Evolutionary conservation across 2,113 vertebrate genomes (phyloP).

Genomic region (Amblyopsis rosae): DNA sequence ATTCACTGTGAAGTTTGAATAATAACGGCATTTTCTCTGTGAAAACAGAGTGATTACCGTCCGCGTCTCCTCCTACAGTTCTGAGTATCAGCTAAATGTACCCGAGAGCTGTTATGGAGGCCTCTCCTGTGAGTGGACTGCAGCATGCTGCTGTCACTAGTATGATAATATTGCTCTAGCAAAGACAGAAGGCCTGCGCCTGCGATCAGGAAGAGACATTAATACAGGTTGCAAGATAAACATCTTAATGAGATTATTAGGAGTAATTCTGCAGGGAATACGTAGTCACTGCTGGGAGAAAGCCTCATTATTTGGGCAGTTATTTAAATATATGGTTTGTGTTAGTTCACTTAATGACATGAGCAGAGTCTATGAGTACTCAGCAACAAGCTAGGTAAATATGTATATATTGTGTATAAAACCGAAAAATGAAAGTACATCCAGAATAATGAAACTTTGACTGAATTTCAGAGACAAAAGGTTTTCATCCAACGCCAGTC

Average conservation of each 20-base stretch:
- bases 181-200: conserved; percentile 5
- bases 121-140: conserved; percentile 31
- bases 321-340: no score
- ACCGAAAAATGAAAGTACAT: no score
- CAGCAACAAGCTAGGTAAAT: no score
- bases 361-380: no score
- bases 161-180: conserved; percentile 35
- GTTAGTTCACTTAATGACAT: no score
- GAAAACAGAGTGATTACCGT: conserved; percentile 63
- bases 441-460: no score
- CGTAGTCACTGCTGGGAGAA: not conserved
- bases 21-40: conserved; percentile 61
- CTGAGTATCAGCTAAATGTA: conserved; percentile 41
- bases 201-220: conserved; percentile 26
- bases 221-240: conserved; percentile 9
- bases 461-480: no score
- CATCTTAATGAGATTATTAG: conserved; percentile 21
- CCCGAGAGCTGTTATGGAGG: conserved; percentile 49
- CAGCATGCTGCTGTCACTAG: conserved; percentile 17
- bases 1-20: conserved; percentile 70
- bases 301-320: no score
- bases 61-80: conserved; percentile 35
- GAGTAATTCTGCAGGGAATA: not conserved
- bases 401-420: no score
- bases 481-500: no score